These are phyloP conservation scores for Holothuria leucospilota DNA, from an alignment of 53 echinoderm and acorn worm species.

Conservation along the genomic window DNA sequence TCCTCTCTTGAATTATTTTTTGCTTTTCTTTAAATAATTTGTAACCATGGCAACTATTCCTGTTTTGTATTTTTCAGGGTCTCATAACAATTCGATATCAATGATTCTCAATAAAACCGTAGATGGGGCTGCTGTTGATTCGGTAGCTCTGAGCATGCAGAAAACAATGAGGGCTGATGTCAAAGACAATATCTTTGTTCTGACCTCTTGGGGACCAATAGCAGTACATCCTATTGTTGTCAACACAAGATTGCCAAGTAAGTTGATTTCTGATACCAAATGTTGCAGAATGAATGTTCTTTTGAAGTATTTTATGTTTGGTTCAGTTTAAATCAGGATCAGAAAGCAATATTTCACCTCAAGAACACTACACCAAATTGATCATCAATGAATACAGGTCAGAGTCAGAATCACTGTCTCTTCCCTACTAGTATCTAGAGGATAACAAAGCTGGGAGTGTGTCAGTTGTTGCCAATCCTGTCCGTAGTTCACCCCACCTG, in stretches of 20 bases:
- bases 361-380: too few relatives aligned
- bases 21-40: neutral
- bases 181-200: constrained; percentile 64
- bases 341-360: too few relatives aligned
- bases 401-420: too few relatives aligned
- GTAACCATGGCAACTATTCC: neutral
- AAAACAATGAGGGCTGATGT: constrained; percentile 68
- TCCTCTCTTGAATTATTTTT: neutral
- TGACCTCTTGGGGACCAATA: constrained; percentile 81
- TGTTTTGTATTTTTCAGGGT: constrained; percentile 49
- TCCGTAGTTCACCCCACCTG: too few relatives aligned
- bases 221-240: constrained; percentile 77
- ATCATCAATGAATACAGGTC: too few relatives aligned
- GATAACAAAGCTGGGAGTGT: too few relatives aligned
- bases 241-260: constrained; percentile 79
- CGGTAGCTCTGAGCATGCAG: constrained; percentile 64
- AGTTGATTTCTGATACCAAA: neutral
- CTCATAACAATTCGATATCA: constrained; percentile 81
- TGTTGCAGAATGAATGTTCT: too few relatives aligned
- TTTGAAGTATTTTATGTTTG: too few relatives aligned
- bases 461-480: too few relatives aligned
- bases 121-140: constrained; percentile 81
- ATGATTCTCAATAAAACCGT: constrained; percentile 76
- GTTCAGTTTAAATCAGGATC: too few relatives aligned
- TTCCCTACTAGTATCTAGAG: too few relatives aligned